These are phyloP conservation scores for Polyommatus iphigenia DNA, from an alignment of 2,888 invertebrate species.

Conservation along the genomic window DNA sequence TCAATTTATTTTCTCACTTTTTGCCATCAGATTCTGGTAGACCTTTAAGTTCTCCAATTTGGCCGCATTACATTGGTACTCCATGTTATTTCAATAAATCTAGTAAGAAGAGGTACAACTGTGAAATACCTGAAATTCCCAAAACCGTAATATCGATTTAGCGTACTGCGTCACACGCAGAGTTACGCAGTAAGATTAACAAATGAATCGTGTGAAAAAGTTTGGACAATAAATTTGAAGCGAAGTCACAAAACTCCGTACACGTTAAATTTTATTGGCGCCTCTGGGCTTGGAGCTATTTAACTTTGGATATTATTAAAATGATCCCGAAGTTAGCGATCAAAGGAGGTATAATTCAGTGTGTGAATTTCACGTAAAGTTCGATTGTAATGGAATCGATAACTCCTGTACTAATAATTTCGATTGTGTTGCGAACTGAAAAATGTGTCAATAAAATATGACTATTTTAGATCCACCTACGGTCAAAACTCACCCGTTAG, in stretches of 20 bases:
- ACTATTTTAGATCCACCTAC: no score
- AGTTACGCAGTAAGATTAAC: slow-evolving; percentile 54
- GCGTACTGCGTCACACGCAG: slow-evolving; percentile 27
- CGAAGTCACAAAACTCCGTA: slow-evolving; percentile 64
- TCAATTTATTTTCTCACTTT: no score
- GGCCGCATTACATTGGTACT: no score
- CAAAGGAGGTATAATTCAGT: slow-evolving; percentile 22
- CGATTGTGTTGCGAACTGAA: neutral
- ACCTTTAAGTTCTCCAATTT: no score
- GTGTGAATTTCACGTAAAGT: slow-evolving; percentile 16
- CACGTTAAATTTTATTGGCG: slow-evolving; percentile 72
- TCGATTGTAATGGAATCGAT: slow-evolving; percentile 2
- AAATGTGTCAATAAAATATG: neutral
- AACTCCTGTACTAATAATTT: neutral
- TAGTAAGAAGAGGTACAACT: neutral
- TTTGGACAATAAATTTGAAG: slow-evolving; percentile 64
- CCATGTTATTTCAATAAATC: neutral
- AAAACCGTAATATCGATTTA: slow-evolving; percentile 17
- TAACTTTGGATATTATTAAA: slow-evolving; percentile 74
- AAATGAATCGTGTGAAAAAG: slow-evolving; percentile 69
- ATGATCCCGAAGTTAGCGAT: slow-evolving; percentile 52
- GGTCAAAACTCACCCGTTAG: no score
- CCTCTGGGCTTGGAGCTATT: slow-evolving; percentile 59
- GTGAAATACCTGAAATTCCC: neutral
- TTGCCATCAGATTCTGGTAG: no score